Percentiles rank a stretch among this genome's conserved stretches.
These are phyloP conservation scores for Rana temporaria DNA, from an alignment of 2,113 vertebrate genomes.

Conservation along the genomic window DNA sequence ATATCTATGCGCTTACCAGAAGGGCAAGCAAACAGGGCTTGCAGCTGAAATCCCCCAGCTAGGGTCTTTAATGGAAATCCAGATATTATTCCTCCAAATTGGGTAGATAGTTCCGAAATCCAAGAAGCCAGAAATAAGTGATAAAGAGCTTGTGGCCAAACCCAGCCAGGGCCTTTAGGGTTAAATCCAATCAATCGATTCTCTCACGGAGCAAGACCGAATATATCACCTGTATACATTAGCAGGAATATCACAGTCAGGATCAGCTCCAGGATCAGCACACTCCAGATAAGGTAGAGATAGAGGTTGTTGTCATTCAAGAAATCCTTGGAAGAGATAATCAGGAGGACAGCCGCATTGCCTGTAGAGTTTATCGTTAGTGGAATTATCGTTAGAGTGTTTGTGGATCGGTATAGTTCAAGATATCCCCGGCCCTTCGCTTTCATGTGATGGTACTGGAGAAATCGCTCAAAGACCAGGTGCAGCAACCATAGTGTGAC, in stretches of 20 bases:
- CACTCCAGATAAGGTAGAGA: slow-evolving; percentile 76
- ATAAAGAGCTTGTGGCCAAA: too few species aligned
- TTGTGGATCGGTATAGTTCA: slow-evolving; percentile 80
- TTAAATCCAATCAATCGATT: too few species aligned
- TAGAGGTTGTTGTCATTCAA: slow-evolving; percentile 64
- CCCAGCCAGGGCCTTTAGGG: too few species aligned
- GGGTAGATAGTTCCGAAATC: too few species aligned
- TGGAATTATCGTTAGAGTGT: slow-evolving; percentile 77
- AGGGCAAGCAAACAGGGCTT: too few species aligned
- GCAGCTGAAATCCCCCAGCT: too few species aligned
- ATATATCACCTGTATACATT: slow-evolving; percentile 90
- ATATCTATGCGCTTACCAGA: too few species aligned
- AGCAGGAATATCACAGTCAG: slow-evolving; percentile 77
- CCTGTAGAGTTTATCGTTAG: slow-evolving; percentile 83
- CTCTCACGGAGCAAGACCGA: too few species aligned
- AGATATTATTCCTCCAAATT: too few species aligned
- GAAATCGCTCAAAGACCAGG: slow-evolving; percentile 75
- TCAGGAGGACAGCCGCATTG: slow-evolving; percentile 76
- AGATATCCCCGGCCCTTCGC: slow-evolving; percentile 83
- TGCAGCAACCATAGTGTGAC: slow-evolving; percentile 83
- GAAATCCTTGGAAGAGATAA: slow-evolving; percentile 73
- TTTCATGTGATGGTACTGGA: slow-evolving; percentile 80
- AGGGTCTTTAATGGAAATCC: too few species aligned
- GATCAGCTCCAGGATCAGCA: slow-evolving; percentile 85
- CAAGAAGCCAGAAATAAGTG: too few species aligned